These are phyloP conservation scores for Rhabdomys dilectus DNA, from an alignment of 2,113 vertebrate species.

Conservation along the genomic window DNA sequence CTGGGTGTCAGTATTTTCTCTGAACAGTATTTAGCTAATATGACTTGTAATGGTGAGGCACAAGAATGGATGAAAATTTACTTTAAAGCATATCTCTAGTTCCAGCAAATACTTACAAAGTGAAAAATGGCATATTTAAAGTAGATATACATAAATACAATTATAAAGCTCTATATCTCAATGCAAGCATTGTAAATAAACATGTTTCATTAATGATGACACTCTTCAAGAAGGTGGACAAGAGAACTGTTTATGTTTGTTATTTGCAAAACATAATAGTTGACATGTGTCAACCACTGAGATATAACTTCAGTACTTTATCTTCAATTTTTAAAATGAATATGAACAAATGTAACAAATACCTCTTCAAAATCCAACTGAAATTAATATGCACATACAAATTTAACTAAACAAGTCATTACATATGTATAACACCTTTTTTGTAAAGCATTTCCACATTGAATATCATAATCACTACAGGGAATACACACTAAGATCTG, in stretches of 20 bases:
- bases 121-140: not conserved
- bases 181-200: not conserved
- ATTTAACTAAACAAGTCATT: not conserved
- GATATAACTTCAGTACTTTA: not conserved
- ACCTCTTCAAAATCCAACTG: not conserved
- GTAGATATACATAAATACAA: slow-evolving; percentile 1
- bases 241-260: not conserved
- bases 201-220: not conserved
- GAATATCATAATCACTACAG: slow-evolving; percentile 18
- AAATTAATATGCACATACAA: not conserved
- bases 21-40: not conserved
- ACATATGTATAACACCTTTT: not conserved
- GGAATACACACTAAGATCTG: not conserved
- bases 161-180: not conserved
- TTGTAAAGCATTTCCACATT: not conserved
- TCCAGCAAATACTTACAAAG: not conserved
- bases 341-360: not conserved
- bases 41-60: not conserved
- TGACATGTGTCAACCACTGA: not conserved
- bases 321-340: not conserved
- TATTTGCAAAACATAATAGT: not conserved
- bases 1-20: not conserved
- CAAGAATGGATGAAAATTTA: not conserved
- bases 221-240: not conserved
- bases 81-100: not conserved